Evolutionary conservation across 1,140 invertebrate species (phyloP), one percentile per base, ranked within the genome.

Genomic region (Ganaspis sp.): DNA sequence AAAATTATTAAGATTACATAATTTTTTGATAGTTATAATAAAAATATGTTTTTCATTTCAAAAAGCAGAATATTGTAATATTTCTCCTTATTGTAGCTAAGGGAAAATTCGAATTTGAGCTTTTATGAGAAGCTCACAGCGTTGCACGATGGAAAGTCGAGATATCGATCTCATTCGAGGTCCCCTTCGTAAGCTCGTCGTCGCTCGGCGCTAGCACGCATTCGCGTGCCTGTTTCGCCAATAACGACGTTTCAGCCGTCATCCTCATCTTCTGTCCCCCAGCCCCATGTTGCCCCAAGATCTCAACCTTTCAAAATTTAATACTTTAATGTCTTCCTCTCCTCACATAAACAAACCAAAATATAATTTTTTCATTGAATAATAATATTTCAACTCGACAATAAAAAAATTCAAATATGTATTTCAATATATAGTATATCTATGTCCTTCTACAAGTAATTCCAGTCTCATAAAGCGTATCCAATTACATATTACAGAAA

Each of bases 161-260:
- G 83, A 84, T 86, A 86, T 86, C 83, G 82, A 86, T 86, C 85
- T 81, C 78, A 77, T 84, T 81, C 74, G 78, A 79, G 77, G 83
- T 83, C 80, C 83, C 80, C 80, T 82, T 83, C 80, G 80, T 81
- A 79, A 84, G 83, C 81, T 84, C 83, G 77, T 73, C 75, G 77
- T 76, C 81, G 81, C 80, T 81, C 81, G 54, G 11, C 72, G 19
- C 21, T 49, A 17, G 42, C 42, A 72, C 40, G 45, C 38, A 34
- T 54, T 37, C 19, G 42, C 17, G 81, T 83, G 80, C 80, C 83
- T 82, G 76, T 81, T 84, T 84, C 80, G 80, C 80, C 83, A 82
- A 82, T 84, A 84, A 82, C 78, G 76, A 81, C 77, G 77, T 82
- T 81, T 81, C 71, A 79, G 77, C 58, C 58, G 58, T 64, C 58